Percentiles rank a stretch among this genome's conserved stretches.
These are phyloP conservation scores for Toxotes chatareus DNA, from an alignment of 2,113 vertebrate species.

Conservation along the genomic window DNA sequence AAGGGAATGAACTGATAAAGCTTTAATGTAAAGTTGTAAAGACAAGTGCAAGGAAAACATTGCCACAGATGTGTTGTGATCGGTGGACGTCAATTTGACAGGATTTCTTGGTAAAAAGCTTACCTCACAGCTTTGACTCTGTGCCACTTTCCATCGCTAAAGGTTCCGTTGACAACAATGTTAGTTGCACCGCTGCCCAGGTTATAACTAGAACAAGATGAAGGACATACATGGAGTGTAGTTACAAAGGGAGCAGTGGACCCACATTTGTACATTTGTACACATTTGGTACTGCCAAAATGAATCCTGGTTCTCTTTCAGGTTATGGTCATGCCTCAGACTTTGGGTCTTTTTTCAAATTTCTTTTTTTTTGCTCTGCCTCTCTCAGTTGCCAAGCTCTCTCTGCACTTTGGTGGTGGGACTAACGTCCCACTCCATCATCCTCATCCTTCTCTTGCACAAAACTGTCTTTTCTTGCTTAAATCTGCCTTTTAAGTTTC, in stretches of 20 bases:
- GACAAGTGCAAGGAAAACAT: neutral
- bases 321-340: neutral
- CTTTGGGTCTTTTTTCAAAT: neutral
- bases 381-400: conserved; percentile 11
- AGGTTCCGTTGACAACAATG: conserved; percentile 91
- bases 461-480: neutral
- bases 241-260: neutral
- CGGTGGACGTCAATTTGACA: neutral
- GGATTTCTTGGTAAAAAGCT: conserved; percentile 50
- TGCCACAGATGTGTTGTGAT: neutral
- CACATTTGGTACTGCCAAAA: neutral
- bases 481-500: neutral
- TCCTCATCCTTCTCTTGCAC: conserved; percentile 12
- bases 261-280: neutral
- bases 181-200: conserved; percentile 90
- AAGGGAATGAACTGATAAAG: neutral
- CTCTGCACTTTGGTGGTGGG: neutral
- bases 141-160: conserved; percentile 94
- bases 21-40: neutral
- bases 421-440: conserved; percentile 8
- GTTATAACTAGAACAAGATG: conserved; percentile 87
- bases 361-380: conserved; percentile 31
- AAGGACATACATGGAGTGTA: neutral
- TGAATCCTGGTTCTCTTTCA: conserved; percentile 5
- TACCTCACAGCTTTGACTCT: conserved; percentile 94